Evolutionary conservation across 2,113 vertebrate genomes (phyloP).

Genomic region (Tetrao urogallus): DNA sequence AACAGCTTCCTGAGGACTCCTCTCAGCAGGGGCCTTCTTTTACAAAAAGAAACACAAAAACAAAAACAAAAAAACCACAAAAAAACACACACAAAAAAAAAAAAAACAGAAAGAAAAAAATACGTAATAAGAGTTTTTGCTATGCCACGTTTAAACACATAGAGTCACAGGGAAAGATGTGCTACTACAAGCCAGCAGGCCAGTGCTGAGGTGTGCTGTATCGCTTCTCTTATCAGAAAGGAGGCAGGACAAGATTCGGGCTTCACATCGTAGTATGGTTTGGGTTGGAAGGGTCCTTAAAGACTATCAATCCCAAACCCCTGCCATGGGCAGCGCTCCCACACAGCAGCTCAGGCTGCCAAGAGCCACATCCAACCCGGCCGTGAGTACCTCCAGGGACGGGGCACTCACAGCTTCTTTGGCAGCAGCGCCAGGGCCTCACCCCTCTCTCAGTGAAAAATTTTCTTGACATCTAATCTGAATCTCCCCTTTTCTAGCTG

Average conservation of each 20-base stretch:
- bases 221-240: neutral
- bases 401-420: no score
- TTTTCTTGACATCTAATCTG: no score
- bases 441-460: no score
- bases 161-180: neutral
- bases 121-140: neutral
- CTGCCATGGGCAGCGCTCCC: no score
- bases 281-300: no score
- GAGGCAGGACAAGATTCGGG: neutral
- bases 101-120: neutral
- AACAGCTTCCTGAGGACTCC: neutral
- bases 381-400: no score
- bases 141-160: neutral
- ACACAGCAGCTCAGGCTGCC: no score
- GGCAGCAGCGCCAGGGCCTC: no score
- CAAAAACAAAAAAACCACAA: fast-evolving
- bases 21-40: neutral
- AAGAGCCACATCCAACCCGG: no score
- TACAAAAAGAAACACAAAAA: neutral
- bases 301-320: no score
- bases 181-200: neutral
- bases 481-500: no score
- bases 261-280: neutral
- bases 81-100: no score
- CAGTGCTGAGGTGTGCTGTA: neutral